Evolutionary conservation across 2,888 invertebrate genomes (phyloP).

Genomic region (Apamea sordens): DNA sequence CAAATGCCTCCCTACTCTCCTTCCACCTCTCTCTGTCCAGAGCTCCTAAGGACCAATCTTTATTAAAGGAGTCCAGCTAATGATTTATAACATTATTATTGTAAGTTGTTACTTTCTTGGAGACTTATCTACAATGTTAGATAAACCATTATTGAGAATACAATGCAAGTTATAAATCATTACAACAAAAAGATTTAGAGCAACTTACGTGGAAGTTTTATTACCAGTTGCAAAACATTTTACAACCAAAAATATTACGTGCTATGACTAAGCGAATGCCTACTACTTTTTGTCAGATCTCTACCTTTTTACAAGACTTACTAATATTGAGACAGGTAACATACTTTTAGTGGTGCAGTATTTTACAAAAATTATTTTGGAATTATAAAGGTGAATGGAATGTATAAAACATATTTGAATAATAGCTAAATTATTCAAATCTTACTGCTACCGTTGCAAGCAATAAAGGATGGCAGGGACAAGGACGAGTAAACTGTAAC

Average conservation of each 20-base stretch:
- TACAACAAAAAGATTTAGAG: conserved; percentile 9
- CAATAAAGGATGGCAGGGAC: not conserved
- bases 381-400: not conserved
- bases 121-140: conserved; percentile 1
- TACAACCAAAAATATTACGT: not conserved
- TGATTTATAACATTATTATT: not conserved
- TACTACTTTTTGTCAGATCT: not conserved
- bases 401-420: not conserved
- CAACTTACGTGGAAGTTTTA: conserved; percentile 15
- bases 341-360: too few species aligned
- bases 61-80: too few species aligned
- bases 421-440: conserved; percentile 14
- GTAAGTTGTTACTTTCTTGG: not conserved
- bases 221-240: conserved; percentile 13
- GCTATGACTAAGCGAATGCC: not conserved
- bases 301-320: not conserved
- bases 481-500: not conserved
- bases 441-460: not conserved
- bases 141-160: conserved; percentile 12
- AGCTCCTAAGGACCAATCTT: too few species aligned
- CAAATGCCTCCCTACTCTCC: too few species aligned
- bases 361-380: conserved; percentile 3
- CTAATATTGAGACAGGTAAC: not conserved
- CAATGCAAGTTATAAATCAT: conserved; percentile 15
- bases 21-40: too few species aligned